These are phyloP conservation scores for Diarsia dahlii DNA, from an alignment of 2,888 invertebrate species.

Conservation along the genomic window DNA sequence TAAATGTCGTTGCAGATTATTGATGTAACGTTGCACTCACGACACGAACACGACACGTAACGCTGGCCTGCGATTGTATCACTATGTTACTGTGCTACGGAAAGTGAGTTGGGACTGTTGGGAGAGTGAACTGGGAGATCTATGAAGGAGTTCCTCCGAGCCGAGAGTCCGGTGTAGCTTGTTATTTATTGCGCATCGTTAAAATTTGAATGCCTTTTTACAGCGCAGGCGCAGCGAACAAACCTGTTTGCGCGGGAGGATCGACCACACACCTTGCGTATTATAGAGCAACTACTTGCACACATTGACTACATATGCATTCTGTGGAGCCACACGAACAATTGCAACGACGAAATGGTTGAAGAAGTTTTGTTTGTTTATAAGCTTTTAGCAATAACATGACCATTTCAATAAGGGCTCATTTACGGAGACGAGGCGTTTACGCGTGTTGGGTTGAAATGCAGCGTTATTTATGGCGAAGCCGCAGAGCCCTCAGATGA, in stretches of 20 bases:
- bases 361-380: slow-evolving; percentile 1
- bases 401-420: too few species aligned
- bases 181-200: slow-evolving; percentile 81
- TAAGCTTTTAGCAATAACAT: not conserved
- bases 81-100: slow-evolving; percentile 80
- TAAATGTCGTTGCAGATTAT: slow-evolving; percentile 82
- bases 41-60: slow-evolving; percentile 78
- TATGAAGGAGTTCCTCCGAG: slow-evolving; percentile 72
- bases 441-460: too few species aligned
- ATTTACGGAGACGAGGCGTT: too few species aligned
- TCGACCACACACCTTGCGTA: slow-evolving; percentile 78
- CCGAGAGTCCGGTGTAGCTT: slow-evolving; percentile 60
- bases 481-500: too few species aligned
- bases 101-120: slow-evolving; percentile 78
- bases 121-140: slow-evolving; percentile 70
- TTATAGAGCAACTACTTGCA: slow-evolving; percentile 52
- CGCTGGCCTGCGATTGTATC: slow-evolving; percentile 78
- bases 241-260: slow-evolving; percentile 81
- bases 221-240: slow-evolving; percentile 72
- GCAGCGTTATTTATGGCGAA: too few species aligned
- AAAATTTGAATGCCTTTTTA: slow-evolving; percentile 86
- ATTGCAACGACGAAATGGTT: too few species aligned
- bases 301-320: too few species aligned
- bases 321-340: too few species aligned
- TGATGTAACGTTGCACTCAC: slow-evolving; percentile 76